Conservation (phyloP, 2,113 vertebrate genomes). For the Nothocercus nigrocapillus region DNA sequence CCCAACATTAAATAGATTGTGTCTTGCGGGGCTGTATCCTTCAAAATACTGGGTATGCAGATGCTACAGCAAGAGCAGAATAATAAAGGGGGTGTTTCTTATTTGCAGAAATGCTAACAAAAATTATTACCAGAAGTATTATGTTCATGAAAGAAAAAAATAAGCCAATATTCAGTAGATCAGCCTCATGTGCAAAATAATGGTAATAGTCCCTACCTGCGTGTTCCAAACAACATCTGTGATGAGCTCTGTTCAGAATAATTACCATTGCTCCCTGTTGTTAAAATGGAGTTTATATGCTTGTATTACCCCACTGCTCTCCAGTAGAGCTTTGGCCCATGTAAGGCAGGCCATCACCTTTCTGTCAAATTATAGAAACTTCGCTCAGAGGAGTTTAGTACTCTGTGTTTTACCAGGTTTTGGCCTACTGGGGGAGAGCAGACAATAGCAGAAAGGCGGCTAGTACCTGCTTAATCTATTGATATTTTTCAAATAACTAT, state of each 20-base stretch:
- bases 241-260: neutral
- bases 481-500: neutral
- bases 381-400: neutral
- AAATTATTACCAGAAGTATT: neutral
- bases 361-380: neutral
- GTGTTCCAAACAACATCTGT: neutral
- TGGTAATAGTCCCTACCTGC: too few species aligned
- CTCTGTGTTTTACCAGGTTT: neutral
- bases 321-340: neutral
- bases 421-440: neutral
- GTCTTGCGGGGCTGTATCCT: neutral
- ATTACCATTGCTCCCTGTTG: fast-evolving
- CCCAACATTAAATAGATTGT: neutral
- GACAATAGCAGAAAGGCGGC: neutral
- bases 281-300: fast-evolving
- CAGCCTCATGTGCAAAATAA: neutral
- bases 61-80: neutral
- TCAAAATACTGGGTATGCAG: neutral
- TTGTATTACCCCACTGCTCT: neutral
- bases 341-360: neutral
- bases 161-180: neutral
- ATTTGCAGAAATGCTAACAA: neutral
- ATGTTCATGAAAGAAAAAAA: neutral
- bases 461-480: neutral
- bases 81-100: neutral